Evolutionary conservation across 1,140 invertebrate species (phyloP).

Genomic region (Pinna nobilis): DNA sequence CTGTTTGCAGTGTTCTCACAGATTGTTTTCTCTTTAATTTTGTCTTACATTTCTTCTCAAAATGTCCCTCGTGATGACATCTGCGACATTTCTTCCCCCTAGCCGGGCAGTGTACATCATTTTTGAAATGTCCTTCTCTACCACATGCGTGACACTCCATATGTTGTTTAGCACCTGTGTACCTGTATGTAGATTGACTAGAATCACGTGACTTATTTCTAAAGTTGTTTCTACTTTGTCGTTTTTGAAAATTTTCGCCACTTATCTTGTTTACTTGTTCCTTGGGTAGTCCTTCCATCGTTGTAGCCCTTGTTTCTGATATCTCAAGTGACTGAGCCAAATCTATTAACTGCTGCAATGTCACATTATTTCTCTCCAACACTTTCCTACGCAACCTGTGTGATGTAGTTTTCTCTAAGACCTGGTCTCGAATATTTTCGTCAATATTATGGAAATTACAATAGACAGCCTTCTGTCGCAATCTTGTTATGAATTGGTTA

Average conservation of each 20-base stretch:
- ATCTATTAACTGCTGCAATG: slow-evolving; percentile 27
- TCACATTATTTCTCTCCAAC: slow-evolving; percentile 24
- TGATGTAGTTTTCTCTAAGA: slow-evolving; percentile 45
- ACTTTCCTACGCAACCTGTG: slow-evolving; percentile 33
- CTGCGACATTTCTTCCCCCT: slow-evolving; percentile 10
- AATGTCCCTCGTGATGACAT: slow-evolving; percentile 31
- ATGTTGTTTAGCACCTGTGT: neutral
- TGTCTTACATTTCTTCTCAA: slow-evolving; percentile 21
- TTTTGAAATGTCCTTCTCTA: slow-evolving; percentile 1
- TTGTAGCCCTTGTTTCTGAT: slow-evolving; percentile 29
- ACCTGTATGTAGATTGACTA: too few species aligned
- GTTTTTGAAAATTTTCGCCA: neutral
- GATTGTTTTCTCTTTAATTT: slow-evolving; percentile 8
- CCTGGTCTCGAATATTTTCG: slow-evolving; percentile 42
- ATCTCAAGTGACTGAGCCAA: slow-evolving; percentile 29
- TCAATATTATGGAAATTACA: slow-evolving; percentile 41
- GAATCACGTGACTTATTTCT: too few species aligned
- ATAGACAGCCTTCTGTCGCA: slow-evolving; percentile 33
- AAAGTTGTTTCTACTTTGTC: neutral
- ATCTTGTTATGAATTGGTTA: slow-evolving; percentile 32
- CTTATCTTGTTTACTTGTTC: slow-evolving; percentile 10
- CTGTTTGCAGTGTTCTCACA: too few species aligned
- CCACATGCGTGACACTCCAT: slow-evolving; percentile 32
- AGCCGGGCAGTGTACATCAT: slow-evolving; percentile 25
- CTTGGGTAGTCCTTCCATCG: slow-evolving; percentile 25